phyloP scores from a whole-genome alignment of 2,888 invertebrate genomes.

The Pelosia muscerda region DNA sequence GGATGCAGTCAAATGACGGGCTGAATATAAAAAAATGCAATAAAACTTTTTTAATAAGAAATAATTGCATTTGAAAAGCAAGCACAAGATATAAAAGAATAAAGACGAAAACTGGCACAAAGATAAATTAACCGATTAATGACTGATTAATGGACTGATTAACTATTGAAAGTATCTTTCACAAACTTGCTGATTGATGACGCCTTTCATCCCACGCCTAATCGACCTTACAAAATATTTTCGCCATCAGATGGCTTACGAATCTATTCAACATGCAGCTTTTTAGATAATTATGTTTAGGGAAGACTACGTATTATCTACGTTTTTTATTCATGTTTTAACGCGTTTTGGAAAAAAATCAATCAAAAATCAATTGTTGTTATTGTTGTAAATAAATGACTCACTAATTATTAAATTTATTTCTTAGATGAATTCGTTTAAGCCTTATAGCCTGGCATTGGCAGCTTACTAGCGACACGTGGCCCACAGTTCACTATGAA shows the following conservation, averaged over 20 bases:
- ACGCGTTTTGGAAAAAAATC: too few relatives aligned
- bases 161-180: background rate
- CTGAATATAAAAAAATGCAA: too few relatives aligned
- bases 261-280: background rate
- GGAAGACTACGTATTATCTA: too few relatives aligned
- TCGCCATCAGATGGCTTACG: background rate
- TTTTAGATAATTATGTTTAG: background rate
- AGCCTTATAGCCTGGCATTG: background rate
- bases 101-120: background rate
- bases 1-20: too few relatives aligned
- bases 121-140: background rate
- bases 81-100: background rate
- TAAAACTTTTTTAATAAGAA: too few relatives aligned
- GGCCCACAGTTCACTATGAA: background rate
- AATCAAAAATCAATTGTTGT: too few relatives aligned
- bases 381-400: too few relatives aligned
- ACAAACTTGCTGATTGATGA: conserved; percentile 1
- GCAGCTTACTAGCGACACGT: background rate
- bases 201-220: background rate
- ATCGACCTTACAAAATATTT: background rate
- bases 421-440: too few relatives aligned
- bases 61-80: too few relatives aligned
- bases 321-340: too few relatives aligned
- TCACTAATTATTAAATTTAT: too few relatives aligned
- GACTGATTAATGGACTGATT: conserved; percentile 1